A percentile compares a stretch with the other conserved stretches of the same genome.
phyloP scores from a whole-genome alignment of 2,113 vertebrate species.

The Typhlomys cinereus region DNA sequence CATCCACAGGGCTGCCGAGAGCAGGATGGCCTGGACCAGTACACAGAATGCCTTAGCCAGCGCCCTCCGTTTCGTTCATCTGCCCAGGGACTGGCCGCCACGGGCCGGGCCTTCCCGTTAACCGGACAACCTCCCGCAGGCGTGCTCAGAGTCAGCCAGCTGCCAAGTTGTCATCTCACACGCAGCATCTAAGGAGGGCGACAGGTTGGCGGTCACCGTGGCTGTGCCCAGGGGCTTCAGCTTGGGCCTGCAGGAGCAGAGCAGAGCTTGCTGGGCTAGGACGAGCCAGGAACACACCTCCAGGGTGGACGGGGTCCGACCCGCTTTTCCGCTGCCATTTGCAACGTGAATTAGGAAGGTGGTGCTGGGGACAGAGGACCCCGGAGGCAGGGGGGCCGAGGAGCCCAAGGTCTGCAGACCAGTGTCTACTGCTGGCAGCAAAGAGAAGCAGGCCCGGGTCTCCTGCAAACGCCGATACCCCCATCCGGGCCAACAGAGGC shows the following conservation, averaged over 20 bases:
- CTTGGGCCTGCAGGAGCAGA: neutral
- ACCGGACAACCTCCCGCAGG: too few species aligned
- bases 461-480: rapidly evolving
- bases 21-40: too few species aligned
- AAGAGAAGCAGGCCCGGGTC: neutral
- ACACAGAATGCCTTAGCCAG: too few species aligned
- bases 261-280: neutral
- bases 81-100: too few species aligned
- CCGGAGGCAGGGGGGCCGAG: rapidly evolving
- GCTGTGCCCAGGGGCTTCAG: neutral
- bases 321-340: neutral
- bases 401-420: neutral
- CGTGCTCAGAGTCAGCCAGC: too few species aligned
- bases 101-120: too few species aligned
- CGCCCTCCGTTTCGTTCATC: too few species aligned
- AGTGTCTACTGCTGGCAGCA: neutral
- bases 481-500: too few species aligned
- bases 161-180: too few species aligned
- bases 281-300: neutral
- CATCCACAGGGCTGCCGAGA: too few species aligned
- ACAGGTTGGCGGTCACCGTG: neutral
- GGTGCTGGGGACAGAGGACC: neutral
- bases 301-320: neutral
- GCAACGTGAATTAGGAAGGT: neutral
- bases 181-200: neutral